These are phyloP conservation scores for Montipora capitata DNA, from an alignment of 92 coral and sea anemone genomes.

Conservation along the genomic window DNA sequence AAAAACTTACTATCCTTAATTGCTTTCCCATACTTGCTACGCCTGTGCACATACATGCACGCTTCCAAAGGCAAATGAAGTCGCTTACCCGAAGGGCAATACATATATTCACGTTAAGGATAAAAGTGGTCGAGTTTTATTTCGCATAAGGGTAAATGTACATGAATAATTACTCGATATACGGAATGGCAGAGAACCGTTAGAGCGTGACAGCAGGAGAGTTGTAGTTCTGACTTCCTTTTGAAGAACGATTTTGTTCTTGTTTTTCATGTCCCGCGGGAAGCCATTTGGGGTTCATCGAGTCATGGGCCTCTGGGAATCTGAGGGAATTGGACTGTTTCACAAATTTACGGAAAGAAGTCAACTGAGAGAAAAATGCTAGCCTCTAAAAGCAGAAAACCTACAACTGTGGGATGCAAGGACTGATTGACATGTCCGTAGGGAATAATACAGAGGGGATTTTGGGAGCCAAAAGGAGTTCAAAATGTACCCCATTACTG, in stretches of 20 bases:
- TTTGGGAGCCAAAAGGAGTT: slow-evolving; percentile 66
- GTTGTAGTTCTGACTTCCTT: slow-evolving; percentile 81
- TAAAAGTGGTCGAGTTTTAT: slow-evolving; percentile 34
- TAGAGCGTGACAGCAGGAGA: slow-evolving; percentile 61
- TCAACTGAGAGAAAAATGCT: slow-evolving; percentile 59
- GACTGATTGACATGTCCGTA: slow-evolving; percentile 59
- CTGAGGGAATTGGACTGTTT: slow-evolving; percentile 56
- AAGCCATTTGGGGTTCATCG: background rate
- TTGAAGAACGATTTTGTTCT: slow-evolving; percentile 38
- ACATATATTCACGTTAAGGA: slow-evolving; percentile 40
- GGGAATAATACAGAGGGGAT: slow-evolving; percentile 46
- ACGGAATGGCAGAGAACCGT: slow-evolving; percentile 74
- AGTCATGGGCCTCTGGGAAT: background rate
- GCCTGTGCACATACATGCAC: slow-evolving; percentile 87
- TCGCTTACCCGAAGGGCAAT: slow-evolving; percentile 84
- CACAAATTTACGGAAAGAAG: slow-evolving; percentile 63
- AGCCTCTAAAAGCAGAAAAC: slow-evolving; percentile 63
- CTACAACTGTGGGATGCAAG: slow-evolving; percentile 80
- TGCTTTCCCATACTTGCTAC: slow-evolving; percentile 85
- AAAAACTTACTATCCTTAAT: slow-evolving; percentile 59
- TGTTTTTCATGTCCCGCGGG: slow-evolving; percentile 20
- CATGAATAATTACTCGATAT: slow-evolving; percentile 44
- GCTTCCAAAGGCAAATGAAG: slow-evolving; percentile 84
- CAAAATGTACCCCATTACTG: slow-evolving; percentile 59
- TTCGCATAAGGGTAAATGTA: slow-evolving; percentile 69